A percentile compares a stretch with the other conserved stretches of the same genome.
phyloP scores from a whole-genome alignment of 2,888 invertebrate species.

The Spatulosminthurus flaviceps region DNA sequence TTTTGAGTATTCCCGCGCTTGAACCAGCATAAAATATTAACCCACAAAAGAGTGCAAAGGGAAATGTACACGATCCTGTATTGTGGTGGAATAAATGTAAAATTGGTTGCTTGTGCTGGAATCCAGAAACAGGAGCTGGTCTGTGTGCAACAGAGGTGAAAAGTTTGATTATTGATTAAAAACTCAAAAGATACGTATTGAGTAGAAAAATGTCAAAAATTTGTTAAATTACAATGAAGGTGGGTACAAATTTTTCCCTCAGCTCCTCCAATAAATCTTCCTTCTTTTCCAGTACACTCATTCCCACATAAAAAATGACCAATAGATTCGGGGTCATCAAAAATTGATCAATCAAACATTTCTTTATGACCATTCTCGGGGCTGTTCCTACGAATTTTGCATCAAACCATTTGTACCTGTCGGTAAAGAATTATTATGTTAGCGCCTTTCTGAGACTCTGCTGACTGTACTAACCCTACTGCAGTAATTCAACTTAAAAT shows the following conservation, averaged over 20 bases:
- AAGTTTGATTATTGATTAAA: background rate
- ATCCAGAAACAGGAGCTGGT: slow-evolving; percentile 86
- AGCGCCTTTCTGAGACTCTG: no score
- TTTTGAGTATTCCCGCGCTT: slow-evolving; percentile 69
- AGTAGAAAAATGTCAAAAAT: no score
- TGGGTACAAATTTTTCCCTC: slow-evolving; percentile 75
- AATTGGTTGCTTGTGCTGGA: slow-evolving; percentile 82
- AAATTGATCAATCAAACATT: slow-evolving; percentile 80
- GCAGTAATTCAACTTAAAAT: no score
- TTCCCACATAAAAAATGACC: slow-evolving; percentile 76
- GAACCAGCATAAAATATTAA: slow-evolving; percentile 83
- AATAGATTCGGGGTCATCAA: slow-evolving; percentile 78
- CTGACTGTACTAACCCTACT: no score
- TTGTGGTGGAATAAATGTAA: slow-evolving; percentile 75
- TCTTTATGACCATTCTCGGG: slow-evolving; percentile 73
- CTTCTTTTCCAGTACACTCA: slow-evolving; percentile 79
- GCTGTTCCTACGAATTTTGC: slow-evolving; percentile 75
- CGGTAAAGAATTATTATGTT: no score
- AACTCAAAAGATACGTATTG: no score
- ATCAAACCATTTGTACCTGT: slow-evolving; percentile 85
- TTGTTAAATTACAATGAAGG: no score
- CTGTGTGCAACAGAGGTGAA: slow-evolving; percentile 63
- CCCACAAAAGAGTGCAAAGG: slow-evolving; percentile 81
- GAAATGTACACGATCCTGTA: slow-evolving; percentile 83
- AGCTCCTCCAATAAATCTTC: slow-evolving; percentile 77